Evolutionary conservation across 2,113 vertebrate genomes (phyloP).

Genomic region (Ochotona princeps): DNA sequence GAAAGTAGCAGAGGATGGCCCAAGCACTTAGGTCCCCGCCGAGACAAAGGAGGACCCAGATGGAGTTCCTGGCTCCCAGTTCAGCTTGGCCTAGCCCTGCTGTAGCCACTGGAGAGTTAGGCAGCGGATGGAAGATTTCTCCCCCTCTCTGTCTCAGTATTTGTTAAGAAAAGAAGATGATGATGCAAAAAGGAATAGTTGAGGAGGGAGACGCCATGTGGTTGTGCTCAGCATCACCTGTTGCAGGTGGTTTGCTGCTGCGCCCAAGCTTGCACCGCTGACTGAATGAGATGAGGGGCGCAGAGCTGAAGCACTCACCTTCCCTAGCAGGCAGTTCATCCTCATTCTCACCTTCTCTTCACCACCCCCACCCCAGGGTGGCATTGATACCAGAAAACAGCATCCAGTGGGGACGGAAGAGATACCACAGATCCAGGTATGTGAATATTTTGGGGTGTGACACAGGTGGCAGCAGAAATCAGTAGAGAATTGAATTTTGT

Average conservation of each 20-base stretch:
- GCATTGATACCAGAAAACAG: not conserved
- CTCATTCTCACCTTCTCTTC: not conserved
- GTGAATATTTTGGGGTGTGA: not conserved
- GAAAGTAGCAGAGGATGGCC: too few species aligned
- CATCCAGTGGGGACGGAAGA: not conserved
- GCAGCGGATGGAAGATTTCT: too few species aligned
- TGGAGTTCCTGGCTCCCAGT: too few species aligned
- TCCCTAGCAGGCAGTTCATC: not conserved
- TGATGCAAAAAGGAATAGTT: not conserved
- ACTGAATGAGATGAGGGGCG: not conserved
- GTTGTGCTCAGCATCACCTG: not conserved
- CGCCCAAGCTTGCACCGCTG: not conserved
- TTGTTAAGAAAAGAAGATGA: too few species aligned
- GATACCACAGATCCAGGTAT: not conserved
- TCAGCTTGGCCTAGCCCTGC: too few species aligned
- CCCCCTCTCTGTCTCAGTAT: too few species aligned
- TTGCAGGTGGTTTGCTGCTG: conserved; percentile 15
- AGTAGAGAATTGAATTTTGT: not conserved
- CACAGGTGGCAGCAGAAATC: not conserved
- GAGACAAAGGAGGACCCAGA: too few species aligned
- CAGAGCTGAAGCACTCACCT: not conserved
- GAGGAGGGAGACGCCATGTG: not conserved
- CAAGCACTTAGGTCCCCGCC: too few species aligned
- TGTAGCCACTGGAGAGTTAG: too few species aligned
- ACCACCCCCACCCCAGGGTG: not conserved